Evolutionary conservation across 2,888 invertebrate species (phyloP), one percentile per base, ranked within the genome.

Genomic region (Amblyjoppa fuscipennis): DNA sequence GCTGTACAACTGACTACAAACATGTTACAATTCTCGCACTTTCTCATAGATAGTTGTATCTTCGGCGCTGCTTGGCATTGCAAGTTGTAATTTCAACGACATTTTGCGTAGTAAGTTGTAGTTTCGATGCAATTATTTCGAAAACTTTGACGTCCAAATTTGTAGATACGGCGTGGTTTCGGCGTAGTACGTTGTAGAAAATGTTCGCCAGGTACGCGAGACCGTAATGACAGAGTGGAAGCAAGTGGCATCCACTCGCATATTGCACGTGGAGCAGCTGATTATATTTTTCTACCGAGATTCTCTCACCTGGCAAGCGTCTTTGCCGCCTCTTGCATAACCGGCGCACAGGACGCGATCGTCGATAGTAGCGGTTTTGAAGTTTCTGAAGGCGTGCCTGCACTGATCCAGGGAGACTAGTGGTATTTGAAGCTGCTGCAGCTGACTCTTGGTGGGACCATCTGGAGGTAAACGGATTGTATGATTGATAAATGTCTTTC

Each of bases 391-490:
- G 0, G 96, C 95, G 2, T 94, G 90, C 59, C 94, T 94, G 90
- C 98, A 98, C 83, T 94, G 94, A 0, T 95, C 94, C 89, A 96
- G 96, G 20, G 94, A 93, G 0, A 96, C 95, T 0, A 98, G 96
- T 0, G 97, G 97, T 69, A 98, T 93, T 92, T 97, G 96, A 16
- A 97, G 95, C 75, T 97, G 96, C 91, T 96, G 96, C 3, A 98
- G 94, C 2, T 94, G 94, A 0, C 95, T 93, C 9, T 97, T 96
- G 0, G 96, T 94, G 7, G 96, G 96, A 1, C 98, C 98, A 82
- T 95, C 97, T 97, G 92, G 4, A 45, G 16, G 1, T 45, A 16
- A 45, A 45, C 25, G 92, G 59, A 86, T 79, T 28, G 53, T 31
- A 69, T 20, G 59, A 59, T 41, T 28, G 1, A 64, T 34, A 2